Evolutionary conservation across 2,113 vertebrate species (phyloP), one percentile per base, ranked within the genome.

Genomic region (Myrmecobius fasciatus): DNA sequence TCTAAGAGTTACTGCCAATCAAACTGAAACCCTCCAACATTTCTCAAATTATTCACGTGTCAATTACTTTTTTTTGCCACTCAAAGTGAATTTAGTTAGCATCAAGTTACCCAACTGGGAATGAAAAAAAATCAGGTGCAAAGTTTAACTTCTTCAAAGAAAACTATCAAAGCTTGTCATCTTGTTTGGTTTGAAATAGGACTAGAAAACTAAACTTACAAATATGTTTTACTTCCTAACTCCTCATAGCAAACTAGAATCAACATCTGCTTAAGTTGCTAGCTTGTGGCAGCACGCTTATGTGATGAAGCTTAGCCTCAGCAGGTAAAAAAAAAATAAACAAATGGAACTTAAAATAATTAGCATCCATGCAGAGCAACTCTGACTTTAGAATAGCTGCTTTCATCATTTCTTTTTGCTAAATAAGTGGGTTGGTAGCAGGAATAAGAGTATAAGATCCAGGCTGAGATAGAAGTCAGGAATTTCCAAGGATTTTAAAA

Each of bases 121-220:
- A 53, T 94, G 60, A 0, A n/a, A 83, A 83, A 93, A 89, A 10
- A 90, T 94, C 0, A 97, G 75, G 94, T 97, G 96, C 96, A 93
- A 93, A 97, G 94, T 93, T 96, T 96, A 95, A 96, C 91, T 48
- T 97, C 93, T 60, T 97, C 56, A 52, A 96, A 96, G 94, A 92
- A 95, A 97, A 56, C 60, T 89, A 49, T 97, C 96, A 96, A 94
- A 98, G 26, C 14, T 67, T 97, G 91, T 95, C 95, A 94, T 97
- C 47, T 28, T 95, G 46, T 97, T 97, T 95, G 52, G 93, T 92
- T 97, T 91, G 52, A 92, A 94, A 93, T 43, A 49, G 88, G 92
- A 24, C 24, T 92, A 92, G 75, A 96, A 97, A 88, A 92, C 90
- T 93, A 95, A 95, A 60, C 52, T 28, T 91, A 75, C 93, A 94